These are phyloP conservation scores for Tetragonula clypearis DNA, from an alignment of 1,140 invertebrate species.

Conservation along the genomic window DNA sequence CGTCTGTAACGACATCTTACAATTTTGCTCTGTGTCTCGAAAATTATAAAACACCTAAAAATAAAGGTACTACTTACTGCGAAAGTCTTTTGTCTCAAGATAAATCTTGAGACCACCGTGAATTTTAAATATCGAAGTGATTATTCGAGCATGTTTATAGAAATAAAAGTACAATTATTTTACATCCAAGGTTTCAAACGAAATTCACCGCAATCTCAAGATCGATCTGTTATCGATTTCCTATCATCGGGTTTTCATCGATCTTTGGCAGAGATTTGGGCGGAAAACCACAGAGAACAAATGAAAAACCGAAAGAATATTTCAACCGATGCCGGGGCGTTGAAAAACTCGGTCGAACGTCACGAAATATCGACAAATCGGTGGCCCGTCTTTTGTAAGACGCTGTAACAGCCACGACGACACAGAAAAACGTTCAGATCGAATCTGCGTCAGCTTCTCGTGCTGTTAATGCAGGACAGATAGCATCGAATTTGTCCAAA, in stretches of 20 bases:
- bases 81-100: no score
- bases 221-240: neutral
- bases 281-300: neutral
- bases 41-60: no score
- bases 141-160: neutral
- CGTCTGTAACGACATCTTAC: no score
- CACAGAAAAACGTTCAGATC: constrained; percentile 22
- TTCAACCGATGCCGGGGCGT: neutral
- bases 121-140: no score
- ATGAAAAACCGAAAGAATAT: neutral
- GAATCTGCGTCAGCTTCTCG: constrained; percentile 29
- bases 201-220: neutral
- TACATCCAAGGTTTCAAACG: neutral
- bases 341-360: constrained; percentile 14
- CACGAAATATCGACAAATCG: constrained; percentile 2
- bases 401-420: constrained; percentile 30
- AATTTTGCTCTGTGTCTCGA: no score
- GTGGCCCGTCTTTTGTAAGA: constrained; percentile 8
- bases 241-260: no score
- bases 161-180: neutral
- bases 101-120: no score
- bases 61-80: no score
- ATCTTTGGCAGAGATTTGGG: no score
- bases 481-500: constrained; percentile 75
- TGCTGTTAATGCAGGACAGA: constrained; percentile 54